phyloP scores from a whole-genome alignment of 2,888 invertebrate genomes.

The Cephus spinipes region DNA sequence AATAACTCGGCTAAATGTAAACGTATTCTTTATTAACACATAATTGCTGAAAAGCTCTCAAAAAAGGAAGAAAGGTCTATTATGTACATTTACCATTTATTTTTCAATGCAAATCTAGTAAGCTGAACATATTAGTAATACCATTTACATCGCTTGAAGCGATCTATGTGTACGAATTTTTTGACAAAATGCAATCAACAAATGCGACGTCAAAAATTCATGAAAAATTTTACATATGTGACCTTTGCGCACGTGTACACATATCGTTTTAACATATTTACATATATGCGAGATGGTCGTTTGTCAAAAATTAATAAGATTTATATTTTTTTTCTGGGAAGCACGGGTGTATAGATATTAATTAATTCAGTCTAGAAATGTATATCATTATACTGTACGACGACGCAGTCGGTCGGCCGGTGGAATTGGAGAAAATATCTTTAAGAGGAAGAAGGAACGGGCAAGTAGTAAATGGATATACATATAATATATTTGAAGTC shows the following conservation, averaged over 20 bases:
- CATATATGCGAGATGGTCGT: not conserved
- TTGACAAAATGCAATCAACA: not conserved
- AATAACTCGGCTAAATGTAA: not conserved
- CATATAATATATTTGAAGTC: not conserved
- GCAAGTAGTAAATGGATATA: not conserved
- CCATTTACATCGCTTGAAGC: not conserved
- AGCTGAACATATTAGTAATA: conserved; percentile 3
- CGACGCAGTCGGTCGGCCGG: not conserved
- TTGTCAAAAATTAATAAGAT: not conserved
- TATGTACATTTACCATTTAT: conserved; percentile 1
- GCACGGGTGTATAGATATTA: not conserved
- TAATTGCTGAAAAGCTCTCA: conserved; percentile 10
- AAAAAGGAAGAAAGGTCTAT: not conserved
- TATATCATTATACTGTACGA: not conserved
- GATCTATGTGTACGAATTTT: not conserved
- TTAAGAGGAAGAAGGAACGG: not conserved
- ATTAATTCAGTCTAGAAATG: not conserved
- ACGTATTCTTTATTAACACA: conserved; percentile 5
- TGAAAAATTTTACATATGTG: not conserved
- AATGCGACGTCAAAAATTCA: not conserved
- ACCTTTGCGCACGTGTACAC: not conserved
- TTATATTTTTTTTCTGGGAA: not conserved
- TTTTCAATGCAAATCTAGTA: conserved; percentile 7
- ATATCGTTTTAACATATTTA: not conserved
- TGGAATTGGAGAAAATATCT: not conserved